Conservation (phyloP, 35 echinoderm and acorn worm species). For the Ophiothrix spiculata region DNA sequence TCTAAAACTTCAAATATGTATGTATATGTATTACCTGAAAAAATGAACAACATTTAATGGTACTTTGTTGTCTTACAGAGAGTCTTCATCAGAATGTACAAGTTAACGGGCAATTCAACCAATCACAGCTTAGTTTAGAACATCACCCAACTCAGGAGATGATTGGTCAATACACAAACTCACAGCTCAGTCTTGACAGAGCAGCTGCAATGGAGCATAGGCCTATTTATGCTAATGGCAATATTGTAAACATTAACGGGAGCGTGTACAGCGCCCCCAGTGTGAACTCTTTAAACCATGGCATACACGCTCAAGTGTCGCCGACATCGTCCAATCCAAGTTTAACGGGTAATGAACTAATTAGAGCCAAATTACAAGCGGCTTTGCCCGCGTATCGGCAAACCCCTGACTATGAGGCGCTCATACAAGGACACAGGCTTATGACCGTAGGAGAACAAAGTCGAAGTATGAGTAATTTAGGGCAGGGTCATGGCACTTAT, state of each 20-base stretch:
- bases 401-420: slow-evolving; percentile 79
- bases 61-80: slow-evolving; percentile 59
- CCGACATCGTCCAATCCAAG: slow-evolving; percentile 83
- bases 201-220: slow-evolving; percentile 45
- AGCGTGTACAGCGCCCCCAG: slow-evolving; percentile 79
- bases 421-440: slow-evolving; percentile 55
- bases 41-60: no score
- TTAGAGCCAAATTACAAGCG: slow-evolving; percentile 44
- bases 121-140: slow-evolving; percentile 64
- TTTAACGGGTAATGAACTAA: slow-evolving; percentile 71
- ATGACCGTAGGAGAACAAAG: slow-evolving; percentile 66
- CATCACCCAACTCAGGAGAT: slow-evolving; percentile 48
- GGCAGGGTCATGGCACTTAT: slow-evolving; percentile 39
- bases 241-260: slow-evolving; percentile 49
- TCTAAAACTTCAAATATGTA: no score
- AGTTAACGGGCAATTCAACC: slow-evolving; percentile 48
- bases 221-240: slow-evolving; percentile 46
- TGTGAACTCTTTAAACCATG: slow-evolving; percentile 79
- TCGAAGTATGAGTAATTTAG: slow-evolving; percentile 70
- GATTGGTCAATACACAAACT: slow-evolving; percentile 54
- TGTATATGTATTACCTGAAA: no score
- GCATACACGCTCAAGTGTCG: slow-evolving; percentile 50
- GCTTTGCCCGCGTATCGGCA: slow-evolving; percentile 73
- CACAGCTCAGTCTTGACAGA: slow-evolving; percentile 84
- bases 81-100: slow-evolving; percentile 56